phyloP scores from a whole-genome alignment of 2,888 invertebrate genomes.

The Clepsis dumicolana region DNA sequence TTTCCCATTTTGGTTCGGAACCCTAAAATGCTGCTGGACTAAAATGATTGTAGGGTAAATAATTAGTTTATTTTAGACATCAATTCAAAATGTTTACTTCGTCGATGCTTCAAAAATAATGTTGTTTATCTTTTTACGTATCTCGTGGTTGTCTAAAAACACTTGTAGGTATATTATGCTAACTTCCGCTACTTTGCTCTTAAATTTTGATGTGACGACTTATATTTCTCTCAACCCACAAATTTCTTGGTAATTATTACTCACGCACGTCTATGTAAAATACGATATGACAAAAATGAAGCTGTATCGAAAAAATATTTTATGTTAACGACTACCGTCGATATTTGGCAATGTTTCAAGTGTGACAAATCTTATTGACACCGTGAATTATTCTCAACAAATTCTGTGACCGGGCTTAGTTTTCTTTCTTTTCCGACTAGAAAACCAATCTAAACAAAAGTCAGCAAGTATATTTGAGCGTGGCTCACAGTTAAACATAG shows the following conservation, averaged over 20 bases:
- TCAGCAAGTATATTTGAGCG: conserved; percentile 79
- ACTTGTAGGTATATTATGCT: not conserved
- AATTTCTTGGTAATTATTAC: not conserved
- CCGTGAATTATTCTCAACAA: conserved; percentile 21
- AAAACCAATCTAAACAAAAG: conserved; percentile 81
- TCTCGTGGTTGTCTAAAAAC: not conserved
- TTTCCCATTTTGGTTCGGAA: too few species aligned
- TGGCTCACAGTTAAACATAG: conserved; percentile 85
- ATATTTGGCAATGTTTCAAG: conserved; percentile 40
- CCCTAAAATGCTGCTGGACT: too few species aligned
- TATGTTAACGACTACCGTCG: conserved; percentile 10
- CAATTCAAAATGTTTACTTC: too few species aligned
- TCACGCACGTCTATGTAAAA: not conserved
- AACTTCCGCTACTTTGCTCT: not conserved
- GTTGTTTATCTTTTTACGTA: too few species aligned
- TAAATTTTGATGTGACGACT: not conserved
- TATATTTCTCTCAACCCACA: not conserved
- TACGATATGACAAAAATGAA: not conserved
- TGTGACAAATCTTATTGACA: conserved; percentile 32
- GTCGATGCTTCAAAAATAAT: too few species aligned
- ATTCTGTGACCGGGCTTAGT: conserved; percentile 49
- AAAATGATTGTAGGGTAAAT: too few species aligned
- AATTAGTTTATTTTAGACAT: too few species aligned
- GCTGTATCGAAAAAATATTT: not conserved
- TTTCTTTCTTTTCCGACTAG: conserved; percentile 66